Percentiles rank a stretch among this genome's conserved stretches.
Evolutionary conservation across 2,113 vertebrate species (phyloP).

Genomic region (Progne subis): DNA sequence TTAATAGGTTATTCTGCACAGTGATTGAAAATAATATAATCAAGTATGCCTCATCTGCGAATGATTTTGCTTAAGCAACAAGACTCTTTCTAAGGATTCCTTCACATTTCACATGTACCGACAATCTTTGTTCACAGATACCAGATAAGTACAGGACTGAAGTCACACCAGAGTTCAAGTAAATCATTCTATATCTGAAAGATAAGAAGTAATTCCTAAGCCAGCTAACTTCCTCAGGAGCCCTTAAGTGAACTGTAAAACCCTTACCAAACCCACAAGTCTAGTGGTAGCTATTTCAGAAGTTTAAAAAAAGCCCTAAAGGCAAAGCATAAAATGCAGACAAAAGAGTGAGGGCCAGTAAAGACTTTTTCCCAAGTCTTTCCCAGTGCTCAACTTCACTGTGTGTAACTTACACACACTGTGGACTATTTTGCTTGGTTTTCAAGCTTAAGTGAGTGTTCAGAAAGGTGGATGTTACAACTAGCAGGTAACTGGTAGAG

Average conservation of each 20-base stretch:
- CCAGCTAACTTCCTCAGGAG: conserved; percentile 23
- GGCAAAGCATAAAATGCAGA: not conserved
- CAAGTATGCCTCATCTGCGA: not conserved
- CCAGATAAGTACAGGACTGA: not conserved
- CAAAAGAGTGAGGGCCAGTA: not conserved
- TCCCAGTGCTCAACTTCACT: accelerated
- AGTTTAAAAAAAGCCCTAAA: not conserved
- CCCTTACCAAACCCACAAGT: not conserved
- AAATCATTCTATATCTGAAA: conserved; percentile 52
- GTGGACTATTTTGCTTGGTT: not conserved
- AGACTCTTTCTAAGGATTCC: not conserved
- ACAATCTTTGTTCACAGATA: not conserved
- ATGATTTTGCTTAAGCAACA: not conserved
- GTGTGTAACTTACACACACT: not conserved
- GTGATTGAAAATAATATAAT: not conserved
- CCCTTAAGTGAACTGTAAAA: conserved; percentile 28
- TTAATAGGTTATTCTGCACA: not conserved
- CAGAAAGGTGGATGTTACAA: not conserved
- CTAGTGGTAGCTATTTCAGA: not conserved
- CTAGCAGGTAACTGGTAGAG: not conserved
- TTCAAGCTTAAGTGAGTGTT: not conserved
- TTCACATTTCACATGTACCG: not conserved
- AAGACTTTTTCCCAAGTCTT: not conserved
- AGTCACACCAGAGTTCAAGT: conserved; percentile 41
- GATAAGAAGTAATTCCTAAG: conserved; percentile 51